A percentile compares a stretch with the other conserved stretches of the same genome.
Evolutionary conservation across 2,888 invertebrate species (phyloP).

Genomic region (Schizotus pectinicornis): DNA sequence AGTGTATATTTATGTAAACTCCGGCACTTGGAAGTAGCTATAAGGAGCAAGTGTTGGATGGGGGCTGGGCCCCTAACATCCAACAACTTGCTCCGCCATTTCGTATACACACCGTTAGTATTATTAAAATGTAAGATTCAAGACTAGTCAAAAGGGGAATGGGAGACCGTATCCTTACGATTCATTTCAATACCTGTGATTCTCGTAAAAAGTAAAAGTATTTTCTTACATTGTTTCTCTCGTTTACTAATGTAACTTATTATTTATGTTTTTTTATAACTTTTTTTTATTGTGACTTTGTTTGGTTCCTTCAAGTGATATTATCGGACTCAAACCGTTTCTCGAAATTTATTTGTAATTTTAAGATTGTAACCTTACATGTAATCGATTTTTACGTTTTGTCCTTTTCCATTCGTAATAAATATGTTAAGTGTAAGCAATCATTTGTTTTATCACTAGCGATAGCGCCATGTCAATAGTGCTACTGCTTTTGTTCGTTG

Average conservation of each 20-base stretch:
- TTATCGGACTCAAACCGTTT: no score
- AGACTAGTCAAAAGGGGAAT: slow-evolving; percentile 47
- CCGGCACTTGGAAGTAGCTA: slow-evolving; percentile 54
- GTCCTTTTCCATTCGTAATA: slow-evolving; percentile 13
- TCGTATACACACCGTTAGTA: slow-evolving; percentile 52
- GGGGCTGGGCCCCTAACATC: slow-evolving; percentile 18
- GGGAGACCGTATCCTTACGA: slow-evolving; percentile 14
- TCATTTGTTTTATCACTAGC: neutral
- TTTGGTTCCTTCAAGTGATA: no score
- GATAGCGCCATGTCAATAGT: no score
- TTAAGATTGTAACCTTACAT: no score
- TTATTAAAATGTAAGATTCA: slow-evolving; percentile 50
- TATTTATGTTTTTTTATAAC: slow-evolving; percentile 8
- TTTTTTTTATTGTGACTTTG: no score
- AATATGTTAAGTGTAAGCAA: slow-evolving; percentile 23
- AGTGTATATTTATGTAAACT: slow-evolving; percentile 43
- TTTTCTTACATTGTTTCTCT: slow-evolving; percentile 23
- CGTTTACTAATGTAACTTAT: neutral
- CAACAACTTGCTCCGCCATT: slow-evolving; percentile 54
- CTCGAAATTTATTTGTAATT: no score
- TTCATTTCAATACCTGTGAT: slow-evolving; percentile 26
- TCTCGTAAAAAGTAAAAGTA: slow-evolving; percentile 24
- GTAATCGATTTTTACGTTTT: slow-evolving; percentile 17
- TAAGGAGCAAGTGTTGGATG: slow-evolving; percentile 58
- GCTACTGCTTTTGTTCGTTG: no score